Conservation (phyloP, 2,888 invertebrate genomes). For the Hydropsyche betteni region DNA sequence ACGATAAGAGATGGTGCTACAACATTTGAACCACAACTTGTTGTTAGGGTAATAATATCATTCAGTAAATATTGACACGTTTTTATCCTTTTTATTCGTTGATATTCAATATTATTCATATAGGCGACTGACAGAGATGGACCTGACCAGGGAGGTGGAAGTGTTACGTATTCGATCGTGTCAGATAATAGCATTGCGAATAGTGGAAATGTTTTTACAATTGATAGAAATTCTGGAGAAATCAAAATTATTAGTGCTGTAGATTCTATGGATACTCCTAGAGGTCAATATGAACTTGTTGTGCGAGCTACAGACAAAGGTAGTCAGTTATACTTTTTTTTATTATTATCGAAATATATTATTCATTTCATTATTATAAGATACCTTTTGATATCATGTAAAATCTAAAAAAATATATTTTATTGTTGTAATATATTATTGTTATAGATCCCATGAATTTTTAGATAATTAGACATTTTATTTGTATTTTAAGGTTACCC, state of each 20-base stretch:
- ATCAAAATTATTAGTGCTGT: slow-evolving; percentile 71
- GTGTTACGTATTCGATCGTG: slow-evolving; percentile 71
- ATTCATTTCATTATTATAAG: too few relatives aligned
- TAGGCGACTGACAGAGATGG: slow-evolving; percentile 82
- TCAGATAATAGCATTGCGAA: slow-evolving; percentile 74
- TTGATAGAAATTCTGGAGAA: slow-evolving; percentile 77
- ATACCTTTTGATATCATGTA: background rate
- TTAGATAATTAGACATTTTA: slow-evolving; percentile 35
- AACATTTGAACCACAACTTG: slow-evolving; percentile 81
- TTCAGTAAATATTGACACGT: background rate
- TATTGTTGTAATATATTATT: slow-evolving; percentile 35
- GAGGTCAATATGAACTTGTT: slow-evolving; percentile 76
- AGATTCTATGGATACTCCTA: slow-evolving; percentile 76
- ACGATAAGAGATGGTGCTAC: slow-evolving; percentile 80
- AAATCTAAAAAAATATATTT: slow-evolving; percentile 9
- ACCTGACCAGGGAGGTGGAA: slow-evolving; percentile 74
- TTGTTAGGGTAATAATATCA: slow-evolving; percentile 67
- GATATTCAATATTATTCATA: slow-evolving; percentile 24
- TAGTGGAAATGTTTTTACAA: slow-evolving; percentile 70
- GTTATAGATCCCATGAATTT: slow-evolving; percentile 21
- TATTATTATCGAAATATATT: too few relatives aligned
- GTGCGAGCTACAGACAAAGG: slow-evolving; percentile 78
- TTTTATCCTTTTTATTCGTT: background rate
- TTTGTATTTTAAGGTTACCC: slow-evolving; percentile 64
- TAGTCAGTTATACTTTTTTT: slow-evolving; percentile 52